Percentiles rank a stretch among this genome's conserved stretches.
phyloP scores from a whole-genome alignment of 2,888 invertebrate genomes.

The Chrysomela aeneicollis region DNA sequence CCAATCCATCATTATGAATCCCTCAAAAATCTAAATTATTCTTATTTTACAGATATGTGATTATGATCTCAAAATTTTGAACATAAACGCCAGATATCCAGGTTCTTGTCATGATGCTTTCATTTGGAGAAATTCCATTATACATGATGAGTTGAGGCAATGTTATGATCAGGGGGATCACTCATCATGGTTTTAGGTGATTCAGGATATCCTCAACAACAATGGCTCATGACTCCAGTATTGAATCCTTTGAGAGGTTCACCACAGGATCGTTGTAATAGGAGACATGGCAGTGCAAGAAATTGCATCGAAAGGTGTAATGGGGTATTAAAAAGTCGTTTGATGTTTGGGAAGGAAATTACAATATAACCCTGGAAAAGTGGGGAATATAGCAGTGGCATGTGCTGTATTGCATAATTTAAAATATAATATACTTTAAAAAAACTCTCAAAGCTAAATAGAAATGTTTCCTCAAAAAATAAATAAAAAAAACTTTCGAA shows the following conservation, averaged over 20 bases:
- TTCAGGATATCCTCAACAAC: slow-evolving; percentile 32
- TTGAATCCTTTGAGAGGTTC: slow-evolving; percentile 15
- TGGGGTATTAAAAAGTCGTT: slow-evolving; percentile 12
- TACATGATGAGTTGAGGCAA: neutral
- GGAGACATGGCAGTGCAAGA: neutral
- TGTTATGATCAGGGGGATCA: slow-evolving; percentile 9
- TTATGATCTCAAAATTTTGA: slow-evolving; percentile 14
- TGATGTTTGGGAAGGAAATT: slow-evolving; percentile 1
- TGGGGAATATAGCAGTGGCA: neutral
- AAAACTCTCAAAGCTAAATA: too few relatives aligned
- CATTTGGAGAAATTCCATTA: slow-evolving; percentile 23
- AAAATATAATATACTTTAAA: too few relatives aligned
- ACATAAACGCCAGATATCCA: slow-evolving; percentile 18
- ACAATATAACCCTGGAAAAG: too few relatives aligned
- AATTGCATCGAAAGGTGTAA: slow-evolving; percentile 10
- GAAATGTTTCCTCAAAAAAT: too few relatives aligned
- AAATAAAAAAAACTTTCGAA: too few relatives aligned
- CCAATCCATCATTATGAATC: neutral
- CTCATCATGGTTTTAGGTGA: slow-evolving; percentile 27
- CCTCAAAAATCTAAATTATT: too few relatives aligned
- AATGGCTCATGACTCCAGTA: slow-evolving; percentile 30
- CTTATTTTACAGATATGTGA: slow-evolving; percentile 15
- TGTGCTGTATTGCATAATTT: too few relatives aligned
- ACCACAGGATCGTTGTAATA: slow-evolving; percentile 16
- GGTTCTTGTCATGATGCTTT: slow-evolving; percentile 26